A percentile compares a stretch with the other conserved stretches of the same genome.
phyloP scores from a whole-genome alignment of 1,140 invertebrate species.

The Holcopasites calliopsidis region DNA sequence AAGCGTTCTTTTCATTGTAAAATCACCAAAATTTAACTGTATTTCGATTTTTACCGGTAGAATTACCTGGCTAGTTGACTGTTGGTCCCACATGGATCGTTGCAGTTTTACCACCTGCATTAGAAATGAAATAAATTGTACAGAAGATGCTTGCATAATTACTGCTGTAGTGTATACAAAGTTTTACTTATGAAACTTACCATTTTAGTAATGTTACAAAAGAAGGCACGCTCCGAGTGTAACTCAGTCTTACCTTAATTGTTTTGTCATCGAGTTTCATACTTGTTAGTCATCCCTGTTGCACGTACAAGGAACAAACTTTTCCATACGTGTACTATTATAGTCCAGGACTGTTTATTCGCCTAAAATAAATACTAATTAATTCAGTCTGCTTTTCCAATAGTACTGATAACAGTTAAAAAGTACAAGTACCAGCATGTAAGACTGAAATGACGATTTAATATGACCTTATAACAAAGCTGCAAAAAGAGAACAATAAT shows the following conservation, averaged over 20 bases:
- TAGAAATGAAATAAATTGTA: no score
- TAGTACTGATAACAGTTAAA: no score
- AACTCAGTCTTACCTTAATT: neutral
- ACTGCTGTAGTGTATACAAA: no score
- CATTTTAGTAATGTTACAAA: neutral
- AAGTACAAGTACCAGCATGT: no score
- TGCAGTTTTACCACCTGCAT: no score
- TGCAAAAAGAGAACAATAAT: conserved; percentile 34
- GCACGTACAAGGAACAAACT: conserved; percentile 40
- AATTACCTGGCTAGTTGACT: no score
- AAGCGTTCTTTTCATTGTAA: neutral
- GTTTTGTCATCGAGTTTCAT: conserved; percentile 15
- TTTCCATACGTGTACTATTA: conserved; percentile 10
- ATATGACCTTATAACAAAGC: conserved; percentile 23
- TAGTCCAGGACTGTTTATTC: neutral
- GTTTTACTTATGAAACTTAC: no score
- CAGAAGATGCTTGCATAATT: no score
- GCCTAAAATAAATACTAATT: neutral
- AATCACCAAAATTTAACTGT: neutral
- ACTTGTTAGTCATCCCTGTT: conserved; percentile 50
- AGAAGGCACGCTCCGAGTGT: neutral
- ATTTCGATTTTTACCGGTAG: no score
- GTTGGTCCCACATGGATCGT: no score
- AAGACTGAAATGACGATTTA: no score
- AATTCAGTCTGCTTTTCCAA: no score